phyloP scores from a whole-genome alignment of 2,797 vertebrate species.

The Steatocranus sp. region DNA sequence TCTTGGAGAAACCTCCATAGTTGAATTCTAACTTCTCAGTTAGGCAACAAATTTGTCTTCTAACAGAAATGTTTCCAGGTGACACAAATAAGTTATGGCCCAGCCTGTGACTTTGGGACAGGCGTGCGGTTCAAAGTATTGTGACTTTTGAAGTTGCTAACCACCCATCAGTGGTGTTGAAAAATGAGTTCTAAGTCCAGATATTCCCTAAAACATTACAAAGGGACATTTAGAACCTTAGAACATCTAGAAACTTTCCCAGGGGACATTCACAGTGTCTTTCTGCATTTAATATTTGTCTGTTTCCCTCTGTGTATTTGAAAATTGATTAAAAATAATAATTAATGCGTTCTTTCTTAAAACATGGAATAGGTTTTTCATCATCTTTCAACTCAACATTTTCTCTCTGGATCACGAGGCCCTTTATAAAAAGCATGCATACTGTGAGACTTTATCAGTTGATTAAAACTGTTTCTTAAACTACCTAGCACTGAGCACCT shows the following conservation, averaged over 20 bases:
- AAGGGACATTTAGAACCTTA: not conserved
- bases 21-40: not conserved
- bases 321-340: not conserved
- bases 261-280: not conserved
- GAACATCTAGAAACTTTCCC: not conserved
- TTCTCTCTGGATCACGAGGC: not conserved
- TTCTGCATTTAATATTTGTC: not conserved
- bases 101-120: not conserved
- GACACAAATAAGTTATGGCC: not conserved
- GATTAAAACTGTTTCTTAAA: not conserved
- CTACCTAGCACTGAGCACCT: not conserved
- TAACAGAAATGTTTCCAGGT: not conserved
- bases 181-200: not conserved
- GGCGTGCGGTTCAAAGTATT: not conserved
- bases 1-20: not conserved
- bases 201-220: not conserved
- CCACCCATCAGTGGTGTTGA: not conserved
- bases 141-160: not conserved
- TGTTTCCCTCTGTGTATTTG: not conserved
- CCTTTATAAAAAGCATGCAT: not conserved
- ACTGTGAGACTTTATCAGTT: slow-evolving; percentile 19
- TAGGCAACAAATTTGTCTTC: not conserved
- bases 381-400: slow-evolving; percentile 16
- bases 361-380: slow-evolving; percentile 40
- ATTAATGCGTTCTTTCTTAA: slow-evolving; percentile 10